Percentiles rank a stretch among this genome's conserved stretches.
phyloP scores from a whole-genome alignment of 2,888 invertebrate species.

The Tanytarsus gracilentus region DNA sequence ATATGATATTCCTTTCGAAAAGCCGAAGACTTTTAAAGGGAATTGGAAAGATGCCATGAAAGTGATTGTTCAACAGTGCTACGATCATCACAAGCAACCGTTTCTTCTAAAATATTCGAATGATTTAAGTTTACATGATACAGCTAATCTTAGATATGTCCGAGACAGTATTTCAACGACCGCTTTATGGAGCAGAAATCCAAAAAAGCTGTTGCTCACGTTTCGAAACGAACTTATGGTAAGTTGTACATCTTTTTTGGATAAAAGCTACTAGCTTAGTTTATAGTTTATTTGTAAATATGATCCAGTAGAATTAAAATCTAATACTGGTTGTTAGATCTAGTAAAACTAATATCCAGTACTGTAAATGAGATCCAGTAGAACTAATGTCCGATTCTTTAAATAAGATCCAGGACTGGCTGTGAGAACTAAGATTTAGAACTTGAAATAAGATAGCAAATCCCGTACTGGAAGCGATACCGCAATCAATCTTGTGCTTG shows the following conservation, averaged over 20 bases:
- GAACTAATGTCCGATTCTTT: no score
- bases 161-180: constrained; percentile 61
- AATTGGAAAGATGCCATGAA: constrained; percentile 56
- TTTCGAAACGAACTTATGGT: constrained; percentile 67
- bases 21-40: constrained; percentile 46
- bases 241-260: constrained; percentile 37
- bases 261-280: no score
- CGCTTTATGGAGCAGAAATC: constrained; percentile 56
- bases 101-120: constrained; percentile 62
- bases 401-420: no score
- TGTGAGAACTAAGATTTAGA: no score
- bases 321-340: no score
- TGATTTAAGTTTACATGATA: constrained; percentile 56
- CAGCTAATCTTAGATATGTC: constrained; percentile 55
- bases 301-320: no score
- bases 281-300: no score
- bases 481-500: no score
- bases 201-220: constrained; percentile 58
- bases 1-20: constrained; percentile 55
- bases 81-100: constrained; percentile 61
- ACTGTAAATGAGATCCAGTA: no score
- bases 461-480: no score
- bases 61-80: constrained; percentile 58
- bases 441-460: no score
- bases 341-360: no score